Conservation (phyloP, 2,797 vertebrate species). For the Darevskia mixta region DNA sequence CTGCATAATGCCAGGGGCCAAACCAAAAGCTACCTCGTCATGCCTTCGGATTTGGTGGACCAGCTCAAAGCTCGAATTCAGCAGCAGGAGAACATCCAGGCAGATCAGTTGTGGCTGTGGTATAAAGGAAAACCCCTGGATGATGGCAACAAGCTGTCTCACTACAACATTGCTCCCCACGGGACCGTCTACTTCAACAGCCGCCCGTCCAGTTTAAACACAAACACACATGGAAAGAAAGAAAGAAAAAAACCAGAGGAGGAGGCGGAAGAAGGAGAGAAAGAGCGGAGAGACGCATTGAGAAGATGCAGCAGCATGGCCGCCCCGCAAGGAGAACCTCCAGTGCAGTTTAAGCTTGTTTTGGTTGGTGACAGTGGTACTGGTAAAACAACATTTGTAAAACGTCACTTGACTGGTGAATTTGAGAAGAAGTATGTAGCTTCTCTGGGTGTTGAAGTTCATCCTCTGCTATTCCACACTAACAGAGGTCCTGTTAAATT, state of each 20-base stretch:
- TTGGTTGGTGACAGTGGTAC: slow-evolving; percentile 97
- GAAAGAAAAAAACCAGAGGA: no score
- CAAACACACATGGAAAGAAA: no score
- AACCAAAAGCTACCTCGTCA: slow-evolving; percentile 29
- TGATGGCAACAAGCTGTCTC: slow-evolving; percentile 8
- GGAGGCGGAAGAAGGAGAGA: no score
- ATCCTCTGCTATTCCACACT: slow-evolving; percentile 96
- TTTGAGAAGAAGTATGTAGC: slow-evolving; percentile 99
- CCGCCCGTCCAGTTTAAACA: no score
- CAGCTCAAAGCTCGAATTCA: slow-evolving; percentile 46
- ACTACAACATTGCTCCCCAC: slow-evolving; percentile 39
- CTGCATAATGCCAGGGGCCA: slow-evolving; percentile 39
- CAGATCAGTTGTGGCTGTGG: slow-evolving; percentile 41
- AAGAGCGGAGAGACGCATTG: no score
- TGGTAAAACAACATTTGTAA: slow-evolving; percentile 97
- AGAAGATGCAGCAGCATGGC: no score
- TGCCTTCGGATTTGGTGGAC: slow-evolving; percentile 34
- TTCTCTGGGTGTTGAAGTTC: slow-evolving; percentile 96
- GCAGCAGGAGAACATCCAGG: not conserved
- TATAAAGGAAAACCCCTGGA: slow-evolving; percentile 56
- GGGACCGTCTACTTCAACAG: slow-evolving; percentile 44
- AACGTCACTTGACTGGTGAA: slow-evolving; percentile 96
- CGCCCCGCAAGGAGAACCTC: no score
- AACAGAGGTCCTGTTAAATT: slow-evolving; percentile 96
- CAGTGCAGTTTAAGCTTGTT: slow-evolving; percentile 82